Evolutionary conservation across 1,140 invertebrate species (phyloP), one percentile per base, ranked within the genome.

Genomic region (Elysia chlorotica): DNA sequence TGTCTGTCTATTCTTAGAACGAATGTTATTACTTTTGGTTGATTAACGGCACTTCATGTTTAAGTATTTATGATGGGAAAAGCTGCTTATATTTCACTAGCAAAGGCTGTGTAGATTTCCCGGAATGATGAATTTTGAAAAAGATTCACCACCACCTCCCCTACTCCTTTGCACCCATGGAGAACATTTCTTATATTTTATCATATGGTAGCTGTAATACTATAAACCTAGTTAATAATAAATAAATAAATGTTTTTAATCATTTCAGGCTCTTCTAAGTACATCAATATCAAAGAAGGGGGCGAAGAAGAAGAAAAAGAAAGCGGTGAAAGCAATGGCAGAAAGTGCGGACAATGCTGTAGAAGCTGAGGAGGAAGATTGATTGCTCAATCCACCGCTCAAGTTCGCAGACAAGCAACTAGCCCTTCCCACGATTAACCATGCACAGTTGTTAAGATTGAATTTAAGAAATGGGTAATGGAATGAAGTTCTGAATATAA

Each of bases 271-370:
- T 74, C 88, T 96, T 54, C 88, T 96, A 66, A 92, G 91, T 79
- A 88, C 90, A 76, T 93, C 93, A 21, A 92, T 93, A 62, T 93
- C 92, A 78, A 90, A 91, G 33, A 95, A 94, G 86, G 89, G 93
- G 5, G 92, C 92, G 17, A 87, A 87, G 78, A 95, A 95, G 87
- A 96, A 95, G 91, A 96, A 95, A 91, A 96, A 95, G 91, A 94
- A 86, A 79, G 83, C 85, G 10, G 83, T 82, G 37, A 87, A 87
- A 65, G 78, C 82, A 61, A 81, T 87, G 68, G 81, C 82, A 37
- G 83, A 82, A 62, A 80, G 75, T 21, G 77, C 78, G 19, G 81
- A 79, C 10, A 71, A 67, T 41, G 79, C 56, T 2, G 74, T 66
- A 31, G 73, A 76, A 10, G 71, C 23, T 3, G 70, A 66, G 28